A percentile compares a stretch with the other conserved stretches of the same genome.
phyloP scores from a whole-genome alignment of 2,888 invertebrate species.

The Lagria hirta region DNA sequence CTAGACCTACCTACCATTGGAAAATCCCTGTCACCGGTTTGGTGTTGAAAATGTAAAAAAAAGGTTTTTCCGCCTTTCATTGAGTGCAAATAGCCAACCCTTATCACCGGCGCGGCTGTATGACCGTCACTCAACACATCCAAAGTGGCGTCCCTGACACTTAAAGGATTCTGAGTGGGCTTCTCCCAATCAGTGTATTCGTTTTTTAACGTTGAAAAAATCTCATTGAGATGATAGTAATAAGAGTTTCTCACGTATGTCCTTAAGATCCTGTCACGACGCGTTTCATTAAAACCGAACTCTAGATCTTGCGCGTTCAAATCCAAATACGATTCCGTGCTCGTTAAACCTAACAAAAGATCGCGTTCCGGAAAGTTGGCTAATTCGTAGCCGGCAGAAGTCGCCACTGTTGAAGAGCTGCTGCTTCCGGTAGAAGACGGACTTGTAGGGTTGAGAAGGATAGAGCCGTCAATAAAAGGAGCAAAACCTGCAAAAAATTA shows the following conservation, averaged over 20 bases:
- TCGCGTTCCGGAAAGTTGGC: conserved; percentile 82
- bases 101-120: conserved; percentile 81
- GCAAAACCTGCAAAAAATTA: conserved; percentile 65
- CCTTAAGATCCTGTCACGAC: conserved; percentile 82
- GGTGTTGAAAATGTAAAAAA: conserved; percentile 87
- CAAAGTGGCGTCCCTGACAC: conserved; percentile 81
- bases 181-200: conserved; percentile 97
- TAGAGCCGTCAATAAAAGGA: conserved; percentile 92
- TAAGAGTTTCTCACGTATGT: conserved; percentile 94
- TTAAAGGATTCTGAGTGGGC: conserved; percentile 81
- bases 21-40: conserved; percentile 78
- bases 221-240: conserved; percentile 93
- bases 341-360: conserved; percentile 81
- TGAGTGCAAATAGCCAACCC: conserved; percentile 79
- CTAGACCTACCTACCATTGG: conserved; percentile 71
- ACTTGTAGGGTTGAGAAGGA: conserved; percentile 65
- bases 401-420: conserved; percentile 65
- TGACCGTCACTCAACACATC: conserved; percentile 91
- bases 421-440: conserved; percentile 41
- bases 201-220: conserved; percentile 87
- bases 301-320: conserved; percentile 82
- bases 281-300: conserved; percentile 88
- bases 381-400: conserved; percentile 76
- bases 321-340: conserved; percentile 79
- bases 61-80: conserved; percentile 77